A percentile compares a stretch with the other conserved stretches of the same genome.
These are phyloP conservation scores for Lasiurus borealis DNA, from an alignment of 2,113 vertebrate species.

Conservation along the genomic window DNA sequence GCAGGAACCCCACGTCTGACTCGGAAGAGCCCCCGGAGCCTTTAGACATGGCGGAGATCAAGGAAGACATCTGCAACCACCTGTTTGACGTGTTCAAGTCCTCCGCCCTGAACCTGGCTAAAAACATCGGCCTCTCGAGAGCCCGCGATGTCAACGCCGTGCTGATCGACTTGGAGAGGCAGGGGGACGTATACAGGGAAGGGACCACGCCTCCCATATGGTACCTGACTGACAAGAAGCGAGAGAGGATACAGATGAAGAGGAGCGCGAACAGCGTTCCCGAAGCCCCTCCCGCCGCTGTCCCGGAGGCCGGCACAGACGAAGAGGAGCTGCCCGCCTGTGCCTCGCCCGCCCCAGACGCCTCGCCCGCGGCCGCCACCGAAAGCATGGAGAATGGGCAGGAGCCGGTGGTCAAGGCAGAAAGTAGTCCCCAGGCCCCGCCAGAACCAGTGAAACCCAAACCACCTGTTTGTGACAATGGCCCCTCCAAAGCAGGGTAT, in stretches of 20 bases:
- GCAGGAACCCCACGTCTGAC: fast-evolving
- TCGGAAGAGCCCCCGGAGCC: constrained; percentile 54
- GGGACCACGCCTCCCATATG: constrained; percentile 86
- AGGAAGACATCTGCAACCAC: constrained; percentile 91
- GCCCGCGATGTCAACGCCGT: constrained; percentile 91
- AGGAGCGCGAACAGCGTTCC: constrained; percentile 51
- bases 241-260: constrained; percentile 91
- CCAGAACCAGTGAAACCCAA: not conserved
- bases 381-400: constrained; percentile 67
- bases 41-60: constrained; percentile 88
- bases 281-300: not conserved
- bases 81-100: constrained; percentile 86
- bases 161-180: constrained; percentile 91
- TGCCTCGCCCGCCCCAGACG: not conserved
- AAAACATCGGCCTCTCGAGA: constrained; percentile 90
- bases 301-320: not conserved
- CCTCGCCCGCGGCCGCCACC: fast-evolving
- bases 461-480: constrained; percentile 61
- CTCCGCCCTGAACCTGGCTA: constrained; percentile 91
- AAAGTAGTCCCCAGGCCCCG: not conserved
- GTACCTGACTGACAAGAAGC: constrained; percentile 91
- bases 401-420: constrained; percentile 10
- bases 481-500: constrained; percentile 72
- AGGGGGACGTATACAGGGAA: constrained; percentile 91
- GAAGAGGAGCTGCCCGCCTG: not conserved